Percentiles rank a stretch among this genome's conserved stretches.
Conservation (phyloP, 1,140 invertebrate genomes). For the Fopius arisanus region DNA sequence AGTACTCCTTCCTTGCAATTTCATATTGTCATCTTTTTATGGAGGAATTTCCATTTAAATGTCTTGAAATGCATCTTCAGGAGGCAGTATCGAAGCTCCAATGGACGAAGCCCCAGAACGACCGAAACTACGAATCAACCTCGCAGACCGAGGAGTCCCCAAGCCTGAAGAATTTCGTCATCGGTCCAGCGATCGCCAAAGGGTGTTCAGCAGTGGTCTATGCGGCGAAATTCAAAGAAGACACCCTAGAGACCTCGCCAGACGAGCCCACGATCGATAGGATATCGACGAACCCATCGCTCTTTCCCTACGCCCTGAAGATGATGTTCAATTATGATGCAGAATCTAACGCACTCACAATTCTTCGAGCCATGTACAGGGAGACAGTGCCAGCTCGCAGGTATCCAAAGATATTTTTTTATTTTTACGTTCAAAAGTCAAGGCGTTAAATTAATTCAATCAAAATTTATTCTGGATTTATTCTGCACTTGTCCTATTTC, state of each 20-base stretch:
- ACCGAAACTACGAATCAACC: conserved; percentile 62
- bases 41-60: too few relatives aligned
- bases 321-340: conserved; percentile 94
- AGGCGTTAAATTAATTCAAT: too few relatives aligned
- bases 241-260: conserved; percentile 35
- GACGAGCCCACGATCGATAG: conserved; percentile 40
- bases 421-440: too few relatives aligned
- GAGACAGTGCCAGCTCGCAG: conserved; percentile 82
- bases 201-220: conserved; percentile 86
- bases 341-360: conserved; percentile 81
- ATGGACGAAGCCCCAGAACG: conserved; percentile 65
- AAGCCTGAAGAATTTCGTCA: conserved; percentile 70
- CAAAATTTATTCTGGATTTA: too few relatives aligned
- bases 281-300: conserved; percentile 33
- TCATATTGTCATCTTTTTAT: too few relatives aligned
- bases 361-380: conserved; percentile 80
- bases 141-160: conserved; percentile 53
- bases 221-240: conserved; percentile 68
- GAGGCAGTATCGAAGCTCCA: conserved; percentile 73
- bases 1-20: too few relatives aligned
- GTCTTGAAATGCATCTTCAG: conserved; percentile 40
- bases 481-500: too few relatives aligned
- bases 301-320: conserved; percentile 81
- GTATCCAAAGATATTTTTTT: too few relatives aligned
- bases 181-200: conserved; percentile 79